A percentile compares a stretch with the other conserved stretches of the same genome.
Conservation (phyloP, 2,888 invertebrate species). For the Zaprionus obscuricornis region DNA sequence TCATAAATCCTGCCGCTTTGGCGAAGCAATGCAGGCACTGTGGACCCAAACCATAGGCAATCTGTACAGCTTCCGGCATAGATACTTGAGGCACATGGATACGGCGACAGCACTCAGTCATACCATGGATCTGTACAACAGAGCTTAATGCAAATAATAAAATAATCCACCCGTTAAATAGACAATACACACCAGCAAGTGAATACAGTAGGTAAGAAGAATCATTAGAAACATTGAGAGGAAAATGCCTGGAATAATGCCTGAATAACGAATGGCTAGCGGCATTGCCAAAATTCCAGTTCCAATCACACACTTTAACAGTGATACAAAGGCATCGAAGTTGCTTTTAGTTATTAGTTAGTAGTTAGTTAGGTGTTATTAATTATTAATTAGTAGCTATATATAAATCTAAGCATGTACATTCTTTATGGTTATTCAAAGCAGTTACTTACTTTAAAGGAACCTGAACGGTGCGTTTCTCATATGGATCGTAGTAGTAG, state of each 20-base stretch:
- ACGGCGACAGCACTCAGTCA: constrained; percentile 67
- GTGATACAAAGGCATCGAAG: constrained; percentile 57
- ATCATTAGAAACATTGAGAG: constrained; percentile 56
- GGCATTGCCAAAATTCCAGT: constrained; percentile 70
- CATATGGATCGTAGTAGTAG: constrained; percentile 58
- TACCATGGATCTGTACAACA: constrained; percentile 50
- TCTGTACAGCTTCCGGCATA: constrained; percentile 59
- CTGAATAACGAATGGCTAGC: constrained; percentile 57
- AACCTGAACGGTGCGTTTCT: constrained; percentile 55
- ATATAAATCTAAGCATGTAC: too few relatives aligned
- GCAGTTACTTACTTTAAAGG: constrained; percentile 52
- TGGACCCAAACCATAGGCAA: constrained; percentile 59
- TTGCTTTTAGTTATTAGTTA: constrained; percentile 46
- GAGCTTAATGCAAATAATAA: constrained; percentile 49
- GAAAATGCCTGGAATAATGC: constrained; percentile 42
- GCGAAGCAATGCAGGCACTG: constrained; percentile 52
- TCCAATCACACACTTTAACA: constrained; percentile 66
- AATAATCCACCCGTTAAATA: too few relatives aligned
- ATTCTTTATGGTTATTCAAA: too few relatives aligned
- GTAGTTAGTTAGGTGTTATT: too few relatives aligned
- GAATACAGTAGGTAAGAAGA: constrained; percentile 64
- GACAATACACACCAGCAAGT: constrained; percentile 67
- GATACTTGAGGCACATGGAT: constrained; percentile 60
- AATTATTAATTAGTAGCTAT: too few relatives aligned
- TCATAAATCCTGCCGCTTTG: constrained; percentile 81